Percentiles rank a stretch among this genome's conserved stretches.
phyloP scores from a whole-genome alignment of 2,797 vertebrate genomes.

The Monodelphis domestica region DNA sequence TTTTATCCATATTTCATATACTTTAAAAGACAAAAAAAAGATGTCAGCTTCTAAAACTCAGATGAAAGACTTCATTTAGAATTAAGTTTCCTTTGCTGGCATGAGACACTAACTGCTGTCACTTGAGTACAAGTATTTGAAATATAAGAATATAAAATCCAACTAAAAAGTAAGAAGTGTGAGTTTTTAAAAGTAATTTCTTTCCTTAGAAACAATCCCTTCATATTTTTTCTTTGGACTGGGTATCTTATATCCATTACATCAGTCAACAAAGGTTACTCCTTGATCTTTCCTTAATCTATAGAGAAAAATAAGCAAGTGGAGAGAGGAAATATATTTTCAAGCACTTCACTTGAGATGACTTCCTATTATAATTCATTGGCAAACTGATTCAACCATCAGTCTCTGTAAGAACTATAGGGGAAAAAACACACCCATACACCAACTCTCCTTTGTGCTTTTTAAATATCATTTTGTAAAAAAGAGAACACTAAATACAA shows the following conservation, averaged over 20 bases:
- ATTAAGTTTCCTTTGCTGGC: background rate
- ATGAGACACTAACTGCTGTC: background rate
- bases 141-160: background rate
- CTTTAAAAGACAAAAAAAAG: conserved; percentile 14
- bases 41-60: conserved; percentile 7
- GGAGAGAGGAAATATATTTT: background rate
- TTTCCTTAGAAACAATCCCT: conserved; percentile 8
- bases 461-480: conserved; percentile 34
- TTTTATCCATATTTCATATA: conserved; percentile 24
- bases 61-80: conserved; percentile 19
- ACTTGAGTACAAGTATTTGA: background rate
- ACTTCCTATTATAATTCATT: background rate
- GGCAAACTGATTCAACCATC: background rate
- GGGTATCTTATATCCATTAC: background rate
- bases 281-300: conserved; percentile 33
- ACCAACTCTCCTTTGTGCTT: background rate
- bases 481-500: conserved; percentile 1
- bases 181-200: background rate
- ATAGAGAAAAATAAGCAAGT: background rate
- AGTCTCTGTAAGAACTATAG: background rate
- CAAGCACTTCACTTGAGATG: background rate
- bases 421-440: background rate
- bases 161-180: background rate
- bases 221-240: conserved; percentile 5
- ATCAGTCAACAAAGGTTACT: conserved; percentile 1